These are phyloP conservation scores for Zingel zingel DNA, from an alignment of 2,113 vertebrate genomes.

Conservation along the genomic window DNA sequence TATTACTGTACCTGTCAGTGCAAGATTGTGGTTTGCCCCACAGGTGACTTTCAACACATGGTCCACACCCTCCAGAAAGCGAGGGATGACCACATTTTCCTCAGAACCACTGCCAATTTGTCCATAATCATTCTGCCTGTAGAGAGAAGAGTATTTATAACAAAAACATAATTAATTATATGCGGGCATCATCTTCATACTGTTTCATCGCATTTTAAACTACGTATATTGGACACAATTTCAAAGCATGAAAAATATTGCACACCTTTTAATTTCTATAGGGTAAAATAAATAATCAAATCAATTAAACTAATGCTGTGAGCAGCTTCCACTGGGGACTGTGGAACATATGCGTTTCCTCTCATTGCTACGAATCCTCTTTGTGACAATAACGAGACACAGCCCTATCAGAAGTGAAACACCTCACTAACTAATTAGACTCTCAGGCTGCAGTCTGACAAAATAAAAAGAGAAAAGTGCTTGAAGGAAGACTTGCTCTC, in stretches of 20 bases:
- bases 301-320: conserved; percentile 57
- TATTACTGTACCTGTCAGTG: conserved; percentile 66
- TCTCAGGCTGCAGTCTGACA: conserved; percentile 80
- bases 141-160: conserved; percentile 46
- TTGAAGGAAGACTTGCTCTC: conserved; percentile 81
- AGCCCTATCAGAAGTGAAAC: conserved; percentile 80
- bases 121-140: conserved; percentile 71
- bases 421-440: conserved; percentile 83
- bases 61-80: conserved; percentile 62
- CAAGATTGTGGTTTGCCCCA: conserved; percentile 71
- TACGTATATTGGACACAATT: conserved; percentile 5
- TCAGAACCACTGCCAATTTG: conserved; percentile 70
- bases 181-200: conserved; percentile 49
- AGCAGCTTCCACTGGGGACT: conserved; percentile 67
- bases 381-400: conserved; percentile 76
- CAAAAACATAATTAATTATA: conserved; percentile 60
- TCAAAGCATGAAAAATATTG: conserved; percentile 43
- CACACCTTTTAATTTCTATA: conserved; percentile 48
- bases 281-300: conserved; percentile 65
- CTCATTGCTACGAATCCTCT: conserved; percentile 61
- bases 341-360: conserved; percentile 71
- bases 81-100: conserved; percentile 58
- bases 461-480: conserved; percentile 78
- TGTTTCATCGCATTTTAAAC: conserved; percentile 52
- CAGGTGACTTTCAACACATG: conserved; percentile 66